phyloP scores from a whole-genome alignment of 2,797 vertebrate species.

The Lacerta viridis region DNA sequence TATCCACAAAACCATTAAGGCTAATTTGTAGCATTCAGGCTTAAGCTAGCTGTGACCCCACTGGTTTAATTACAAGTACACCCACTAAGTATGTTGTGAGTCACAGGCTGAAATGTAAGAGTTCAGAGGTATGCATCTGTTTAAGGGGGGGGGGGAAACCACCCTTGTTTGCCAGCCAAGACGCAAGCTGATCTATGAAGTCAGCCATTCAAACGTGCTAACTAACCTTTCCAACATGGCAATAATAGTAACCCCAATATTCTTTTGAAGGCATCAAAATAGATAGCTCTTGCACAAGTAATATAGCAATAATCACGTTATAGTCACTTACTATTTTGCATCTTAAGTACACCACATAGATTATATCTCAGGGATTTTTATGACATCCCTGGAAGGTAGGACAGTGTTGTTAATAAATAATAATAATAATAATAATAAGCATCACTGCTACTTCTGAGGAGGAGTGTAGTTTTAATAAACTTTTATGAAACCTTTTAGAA shows the following conservation, averaged over 20 bases:
- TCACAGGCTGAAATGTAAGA: slow-evolving; percentile 2
- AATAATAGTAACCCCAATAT: not conserved
- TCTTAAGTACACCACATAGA: not conserved
- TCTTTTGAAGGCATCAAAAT: not conserved
- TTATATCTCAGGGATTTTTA: too few species aligned
- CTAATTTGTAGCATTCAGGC: not conserved
- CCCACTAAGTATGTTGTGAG: not conserved
- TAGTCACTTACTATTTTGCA: not conserved
- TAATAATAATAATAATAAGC: too few species aligned
- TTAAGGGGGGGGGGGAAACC: too few species aligned
- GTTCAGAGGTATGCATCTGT: not conserved
- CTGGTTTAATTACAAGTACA: slow-evolving; percentile 1
- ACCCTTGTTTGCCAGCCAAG: not conserved
- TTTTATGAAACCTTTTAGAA: not conserved
- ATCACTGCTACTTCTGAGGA: too few species aligned
- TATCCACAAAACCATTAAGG: slow-evolving; percentile 21
- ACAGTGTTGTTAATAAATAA: too few species aligned
- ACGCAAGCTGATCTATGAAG: not conserved
- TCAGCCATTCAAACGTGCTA: not conserved
- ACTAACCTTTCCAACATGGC: not conserved
- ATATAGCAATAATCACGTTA: not conserved
- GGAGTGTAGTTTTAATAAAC: not conserved
- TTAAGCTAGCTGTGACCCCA: slow-evolving; percentile 17
- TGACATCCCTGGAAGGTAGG: not conserved
- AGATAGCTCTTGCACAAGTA: not conserved